Percentiles rank a stretch among this genome's conserved stretches.
Evolutionary conservation across 1,140 invertebrate species (phyloP).

Genomic region (Pygmarrhopalites habei): DNA sequence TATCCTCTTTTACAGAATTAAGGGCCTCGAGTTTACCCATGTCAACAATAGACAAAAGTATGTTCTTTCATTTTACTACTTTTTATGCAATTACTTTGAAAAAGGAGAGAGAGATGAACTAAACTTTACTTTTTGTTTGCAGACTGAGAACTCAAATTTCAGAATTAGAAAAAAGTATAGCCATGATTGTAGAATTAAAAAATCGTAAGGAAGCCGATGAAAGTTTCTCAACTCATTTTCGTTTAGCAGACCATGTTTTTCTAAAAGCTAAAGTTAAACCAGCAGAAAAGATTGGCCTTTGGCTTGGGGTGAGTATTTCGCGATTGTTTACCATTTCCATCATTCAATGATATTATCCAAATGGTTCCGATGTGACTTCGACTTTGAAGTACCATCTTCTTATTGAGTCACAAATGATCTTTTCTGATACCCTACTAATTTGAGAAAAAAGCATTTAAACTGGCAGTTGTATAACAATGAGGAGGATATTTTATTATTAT

Average conservation of each 20-base stretch:
- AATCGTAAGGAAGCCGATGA: conserved; percentile 60
- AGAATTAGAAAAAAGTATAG: conserved; percentile 81
- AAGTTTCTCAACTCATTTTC: conserved; percentile 79
- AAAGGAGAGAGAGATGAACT: no score
- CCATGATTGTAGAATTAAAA: conserved; percentile 85
- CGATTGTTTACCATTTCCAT: background rate
- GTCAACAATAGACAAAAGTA: conserved; percentile 1
- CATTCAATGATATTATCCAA: no score
- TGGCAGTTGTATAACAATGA: no score
- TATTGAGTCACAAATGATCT: no score
- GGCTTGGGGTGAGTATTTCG: conserved; percentile 67
- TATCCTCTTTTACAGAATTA: background rate
- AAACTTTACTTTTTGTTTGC: background rate
- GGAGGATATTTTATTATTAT: no score
- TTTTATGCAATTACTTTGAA: conserved; percentile 13
- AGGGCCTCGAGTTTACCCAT: no score
- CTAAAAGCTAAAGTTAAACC: conserved; percentile 78
- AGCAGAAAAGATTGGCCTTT: conserved; percentile 90
- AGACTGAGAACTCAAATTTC: conserved; percentile 80
- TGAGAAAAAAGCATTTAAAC: no score
- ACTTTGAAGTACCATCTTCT: background rate
- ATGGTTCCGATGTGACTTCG: background rate
- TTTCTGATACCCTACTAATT: no score
- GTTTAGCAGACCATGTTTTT: conserved; percentile 92
- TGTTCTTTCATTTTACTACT: background rate